Evolutionary conservation across 2,797 vertebrate genomes (phyloP).

Genomic region (Helicolenus hilgendorfi): DNA sequence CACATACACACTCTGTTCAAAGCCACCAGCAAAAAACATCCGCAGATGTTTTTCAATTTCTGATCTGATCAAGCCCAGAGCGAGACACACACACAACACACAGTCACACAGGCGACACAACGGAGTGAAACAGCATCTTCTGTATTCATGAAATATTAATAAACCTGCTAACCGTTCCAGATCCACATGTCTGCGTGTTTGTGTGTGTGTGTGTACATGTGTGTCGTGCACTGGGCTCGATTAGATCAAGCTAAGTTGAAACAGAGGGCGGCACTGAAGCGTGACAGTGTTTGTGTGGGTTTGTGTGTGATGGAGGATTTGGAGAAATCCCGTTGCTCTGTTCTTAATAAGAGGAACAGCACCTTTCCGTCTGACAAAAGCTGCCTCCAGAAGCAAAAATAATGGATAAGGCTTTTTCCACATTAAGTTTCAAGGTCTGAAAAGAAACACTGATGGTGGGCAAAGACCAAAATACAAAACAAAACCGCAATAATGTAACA

Average conservation of each 20-base stretch:
- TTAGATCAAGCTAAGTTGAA: conserved; percentile 60
- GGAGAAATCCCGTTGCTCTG: conserved; percentile 37
- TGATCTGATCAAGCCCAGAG: conserved; percentile 67
- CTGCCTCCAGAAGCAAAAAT: conserved; percentile 36
- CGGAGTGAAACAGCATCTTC: conserved; percentile 24
- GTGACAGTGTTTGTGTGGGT: conserved; percentile 59
- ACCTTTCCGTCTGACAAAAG: conserved; percentile 31
- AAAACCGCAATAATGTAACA: not conserved
- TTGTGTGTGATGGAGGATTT: conserved; percentile 65
- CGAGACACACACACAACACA: conserved; percentile 29
- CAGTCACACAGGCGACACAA: conserved; percentile 5
- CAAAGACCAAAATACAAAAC: not conserved
- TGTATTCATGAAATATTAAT: conserved; percentile 65
- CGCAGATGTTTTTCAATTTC: conserved; percentile 67
- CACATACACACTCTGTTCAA: conserved; percentile 49
- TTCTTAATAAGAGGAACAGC: conserved; percentile 31
- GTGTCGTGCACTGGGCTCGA: conserved; percentile 21
- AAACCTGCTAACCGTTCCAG: conserved; percentile 14
- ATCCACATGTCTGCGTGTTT: not conserved
- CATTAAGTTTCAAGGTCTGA: conserved; percentile 13
- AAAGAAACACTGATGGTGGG: not conserved
- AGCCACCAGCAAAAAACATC: conserved; percentile 57
- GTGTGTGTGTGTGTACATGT: not conserved
- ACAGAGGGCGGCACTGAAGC: conserved; percentile 37
- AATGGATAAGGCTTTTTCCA: conserved; percentile 35